Evolutionary conservation across 2,797 vertebrate species (phyloP), one percentile per base, ranked within the genome.

Genomic region (Stomatorhinus walkeri): DNA sequence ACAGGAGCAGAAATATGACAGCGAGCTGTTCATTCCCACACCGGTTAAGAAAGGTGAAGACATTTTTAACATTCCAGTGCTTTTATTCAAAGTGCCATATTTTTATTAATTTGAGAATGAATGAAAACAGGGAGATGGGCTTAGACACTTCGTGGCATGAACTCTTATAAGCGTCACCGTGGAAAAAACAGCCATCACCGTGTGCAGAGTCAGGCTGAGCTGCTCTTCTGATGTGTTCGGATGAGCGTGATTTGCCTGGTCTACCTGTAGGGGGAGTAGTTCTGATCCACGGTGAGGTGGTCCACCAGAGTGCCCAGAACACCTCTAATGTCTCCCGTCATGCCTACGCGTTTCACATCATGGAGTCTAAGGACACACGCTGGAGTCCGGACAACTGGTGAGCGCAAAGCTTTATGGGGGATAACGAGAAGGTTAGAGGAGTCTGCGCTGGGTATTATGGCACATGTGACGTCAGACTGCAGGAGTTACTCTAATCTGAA

Each of bases 381-480:
- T 99, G 98, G 98, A 99, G 96, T 93, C 93, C 95, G 0, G 97
- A 98, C 51, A 99, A 99, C 95, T 99, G 98, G 98, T 99, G 93
- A 93, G 95, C 61, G 40, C 12, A 84, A 40, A 40, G 76, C 52
- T 87, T 85, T 4, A 12, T 64, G 72, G 89, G 46, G 76, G 4
- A 22, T 4, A 49, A 24, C 1, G 1, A 19, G 28, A 40, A 24
- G 14, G 4, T 2, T 36, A 10, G 28, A 9, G 3, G 9, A 32
- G 28, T 14, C 40, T 87, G 1, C 10, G 22, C 48, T 76, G 85
- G 14, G 0, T 24, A 19, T 86, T 32, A 28, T 19, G 84, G 51
- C 6, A 32, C 51, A 19, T 48, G 28, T 24, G 46, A 52, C 24
- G 28, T 85, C 83, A 85, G 49, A 52, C 43, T 10, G 48, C 83